These are phyloP conservation scores for Sphecodes monilicornis DNA, from an alignment of 2,888 invertebrate genomes.

Conservation along the genomic window DNA sequence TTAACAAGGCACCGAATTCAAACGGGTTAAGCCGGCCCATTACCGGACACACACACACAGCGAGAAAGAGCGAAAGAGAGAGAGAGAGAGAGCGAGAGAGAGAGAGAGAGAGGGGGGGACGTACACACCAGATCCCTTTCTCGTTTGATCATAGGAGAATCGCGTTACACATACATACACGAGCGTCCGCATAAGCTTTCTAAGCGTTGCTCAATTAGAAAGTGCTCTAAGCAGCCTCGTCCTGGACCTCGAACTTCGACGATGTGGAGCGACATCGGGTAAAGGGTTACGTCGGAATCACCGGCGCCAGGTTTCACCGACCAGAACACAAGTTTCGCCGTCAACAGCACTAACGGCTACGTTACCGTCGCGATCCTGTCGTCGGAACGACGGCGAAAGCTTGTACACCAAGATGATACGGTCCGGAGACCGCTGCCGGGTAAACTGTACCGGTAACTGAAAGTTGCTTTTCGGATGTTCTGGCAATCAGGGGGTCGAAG, in stretches of 20 bases:
- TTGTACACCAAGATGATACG: slow-evolving; percentile 6
- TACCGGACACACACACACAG: slow-evolving; percentile 14
- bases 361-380: background rate
- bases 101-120: too few species aligned
- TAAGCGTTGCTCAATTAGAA: slow-evolving; percentile 58
- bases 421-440: background rate
- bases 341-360: background rate
- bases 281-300: slow-evolving; percentile 10
- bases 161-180: background rate
- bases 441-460: background rate
- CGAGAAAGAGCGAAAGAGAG: too few species aligned
- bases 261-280: slow-evolving; percentile 1
- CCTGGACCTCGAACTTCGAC: slow-evolving; percentile 9
- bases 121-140: background rate
- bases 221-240: slow-evolving; percentile 38
- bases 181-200: slow-evolving; percentile 38
- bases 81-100: too few species aligned
- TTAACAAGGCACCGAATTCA: slow-evolving; percentile 48
- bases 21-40: slow-evolving; percentile 40
- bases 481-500: background rate
- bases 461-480: background rate
- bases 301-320: slow-evolving; percentile 4
- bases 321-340: slow-evolving; percentile 4
- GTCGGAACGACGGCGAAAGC: background rate
- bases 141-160: background rate